Evolutionary conservation across 1,140 invertebrate species (phyloP).

Genomic region (Hormaphis cornu): DNA sequence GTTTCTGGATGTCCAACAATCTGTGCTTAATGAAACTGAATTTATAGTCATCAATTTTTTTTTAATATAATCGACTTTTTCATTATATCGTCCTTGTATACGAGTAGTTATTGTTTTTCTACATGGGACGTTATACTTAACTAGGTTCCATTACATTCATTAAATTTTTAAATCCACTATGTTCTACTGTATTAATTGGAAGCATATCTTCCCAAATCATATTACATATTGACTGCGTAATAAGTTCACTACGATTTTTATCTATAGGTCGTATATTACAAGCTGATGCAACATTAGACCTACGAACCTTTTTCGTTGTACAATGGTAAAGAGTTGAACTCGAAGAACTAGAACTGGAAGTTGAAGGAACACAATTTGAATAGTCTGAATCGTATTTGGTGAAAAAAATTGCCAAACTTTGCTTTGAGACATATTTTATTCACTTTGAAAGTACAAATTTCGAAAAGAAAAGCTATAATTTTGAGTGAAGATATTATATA

Average conservation of each 20-base stretch:
- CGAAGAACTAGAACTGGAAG: not conserved
- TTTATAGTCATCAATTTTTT: not conserved
- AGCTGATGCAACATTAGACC: not conserved
- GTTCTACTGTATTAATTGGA: not conserved
- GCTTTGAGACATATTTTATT: no score
- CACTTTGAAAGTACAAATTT: no score
- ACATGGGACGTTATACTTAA: not conserved
- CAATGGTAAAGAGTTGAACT: not conserved
- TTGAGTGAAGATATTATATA: no score
- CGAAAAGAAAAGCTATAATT: no score
- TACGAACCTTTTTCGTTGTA: not conserved
- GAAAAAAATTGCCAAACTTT: no score
- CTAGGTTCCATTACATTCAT: not conserved
- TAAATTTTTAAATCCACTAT: slow-evolving; percentile 1
- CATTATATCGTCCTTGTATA: not conserved
- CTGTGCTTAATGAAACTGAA: not conserved
- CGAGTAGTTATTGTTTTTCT: not conserved
- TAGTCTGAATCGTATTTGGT: not conserved
- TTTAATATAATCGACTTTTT: slow-evolving; percentile 2
- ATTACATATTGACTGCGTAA: not conserved
- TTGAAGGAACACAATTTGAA: not conserved
- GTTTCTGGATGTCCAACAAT: slow-evolving; percentile 1
- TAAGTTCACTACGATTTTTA: not conserved
- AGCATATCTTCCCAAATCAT: not conserved
- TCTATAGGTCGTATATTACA: not conserved